These are phyloP conservation scores for Rhyacophila evoluta DNA, from an alignment of 2,888 invertebrate genomes.

Conservation along the genomic window DNA sequence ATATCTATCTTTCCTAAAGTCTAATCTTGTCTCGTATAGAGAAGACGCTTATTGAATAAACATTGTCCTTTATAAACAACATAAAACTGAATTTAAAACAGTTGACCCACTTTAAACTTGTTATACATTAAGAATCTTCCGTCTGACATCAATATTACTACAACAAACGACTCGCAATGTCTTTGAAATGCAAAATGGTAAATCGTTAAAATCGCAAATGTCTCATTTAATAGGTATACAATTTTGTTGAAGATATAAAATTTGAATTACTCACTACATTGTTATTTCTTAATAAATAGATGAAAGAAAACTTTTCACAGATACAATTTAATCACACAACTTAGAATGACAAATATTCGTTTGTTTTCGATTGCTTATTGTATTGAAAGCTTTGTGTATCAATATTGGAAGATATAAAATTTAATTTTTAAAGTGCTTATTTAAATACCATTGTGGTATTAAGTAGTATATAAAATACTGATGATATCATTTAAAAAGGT, in stretches of 20 bases:
- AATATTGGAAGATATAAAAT: too few relatives aligned
- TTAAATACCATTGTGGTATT: too few relatives aligned
- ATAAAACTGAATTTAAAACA: not conserved
- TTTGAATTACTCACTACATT: not conserved
- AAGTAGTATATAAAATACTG: too few relatives aligned
- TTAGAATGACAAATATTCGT: too few relatives aligned
- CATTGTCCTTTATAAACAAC: not conserved
- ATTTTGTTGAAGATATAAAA: not conserved
- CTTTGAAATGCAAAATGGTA: not conserved
- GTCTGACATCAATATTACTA: not conserved
- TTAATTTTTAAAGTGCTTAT: too few relatives aligned
- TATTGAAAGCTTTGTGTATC: too few relatives aligned
- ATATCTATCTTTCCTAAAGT: too few relatives aligned
- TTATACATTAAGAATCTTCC: not conserved
- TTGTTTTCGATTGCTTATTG: too few relatives aligned
- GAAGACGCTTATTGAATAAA: not conserved
- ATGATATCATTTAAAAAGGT: too few relatives aligned
- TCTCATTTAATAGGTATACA: not conserved
- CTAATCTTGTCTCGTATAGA: not conserved
- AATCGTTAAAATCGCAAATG: not conserved
- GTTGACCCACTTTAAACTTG: constrained; percentile 12
- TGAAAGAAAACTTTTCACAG: not conserved
- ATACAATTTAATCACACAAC: too few relatives aligned
- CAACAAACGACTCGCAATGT: not conserved
- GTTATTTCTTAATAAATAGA: not conserved